Conservation (phyloP, 2,797 vertebrate species). For the Sebastes alutus region DNA sequence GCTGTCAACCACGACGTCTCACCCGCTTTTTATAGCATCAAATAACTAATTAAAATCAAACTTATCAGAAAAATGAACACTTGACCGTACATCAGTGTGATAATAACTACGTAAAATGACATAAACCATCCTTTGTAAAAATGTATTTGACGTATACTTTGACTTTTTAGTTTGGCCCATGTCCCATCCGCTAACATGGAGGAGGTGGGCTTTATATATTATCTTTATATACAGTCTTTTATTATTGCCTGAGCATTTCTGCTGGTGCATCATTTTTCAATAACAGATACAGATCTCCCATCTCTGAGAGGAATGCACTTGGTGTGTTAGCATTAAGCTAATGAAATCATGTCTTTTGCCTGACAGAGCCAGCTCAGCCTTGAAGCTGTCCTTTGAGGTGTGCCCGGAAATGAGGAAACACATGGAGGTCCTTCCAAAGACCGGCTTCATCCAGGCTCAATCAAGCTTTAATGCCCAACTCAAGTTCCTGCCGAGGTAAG, state of each 20-base stretch:
- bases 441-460: slow-evolving; percentile 85
- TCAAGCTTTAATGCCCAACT: slow-evolving; percentile 87
- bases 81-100: no score
- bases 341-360: slow-evolving; percentile 20
- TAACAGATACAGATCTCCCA: background rate
- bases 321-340: slow-evolving; percentile 1
- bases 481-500: slow-evolving; percentile 93
- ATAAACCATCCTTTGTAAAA: no score
- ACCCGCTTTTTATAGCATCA: no score
- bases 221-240: no score
- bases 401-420: slow-evolving; percentile 89
- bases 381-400: slow-evolving; percentile 89
- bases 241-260: background rate
- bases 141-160: no score
- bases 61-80: no score
- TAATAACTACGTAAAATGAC: no score
- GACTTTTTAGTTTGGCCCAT: no score
- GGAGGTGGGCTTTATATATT: no score
- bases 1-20: no score
- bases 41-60: no score
- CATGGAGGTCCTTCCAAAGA: slow-evolving; percentile 90
- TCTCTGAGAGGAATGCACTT: background rate
- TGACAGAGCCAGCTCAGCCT: slow-evolving; percentile 84
- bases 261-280: background rate
- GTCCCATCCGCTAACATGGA: no score